Conservation (phyloP, 2,113 vertebrate species). For the Rhynchomys soricoides region DNA sequence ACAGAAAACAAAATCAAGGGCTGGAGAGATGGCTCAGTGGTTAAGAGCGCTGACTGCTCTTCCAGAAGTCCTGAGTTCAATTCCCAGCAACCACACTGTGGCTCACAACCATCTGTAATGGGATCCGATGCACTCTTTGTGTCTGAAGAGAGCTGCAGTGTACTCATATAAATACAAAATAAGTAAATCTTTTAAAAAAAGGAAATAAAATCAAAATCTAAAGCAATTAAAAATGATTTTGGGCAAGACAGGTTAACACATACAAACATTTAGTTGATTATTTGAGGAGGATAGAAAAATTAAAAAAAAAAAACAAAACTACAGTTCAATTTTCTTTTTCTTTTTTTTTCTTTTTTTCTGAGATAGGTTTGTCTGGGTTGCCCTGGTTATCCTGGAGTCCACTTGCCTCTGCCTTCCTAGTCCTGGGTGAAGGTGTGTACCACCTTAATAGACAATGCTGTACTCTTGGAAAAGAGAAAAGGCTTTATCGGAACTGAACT, state of each 20-base stretch:
- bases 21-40: no score
- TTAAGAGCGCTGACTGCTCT: no score
- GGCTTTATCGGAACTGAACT: slow-evolving; percentile 27
- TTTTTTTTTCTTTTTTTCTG: neutral
- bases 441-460: neutral
- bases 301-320: neutral
- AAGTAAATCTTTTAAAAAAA: no score
- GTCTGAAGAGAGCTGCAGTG: no score
- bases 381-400: neutral
- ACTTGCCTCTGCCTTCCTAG: neutral
- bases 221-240: neutral
- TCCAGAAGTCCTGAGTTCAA: no score
- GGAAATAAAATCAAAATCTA: neutral
- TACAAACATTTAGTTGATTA: neutral
- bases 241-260: neutral
- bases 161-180: no score
- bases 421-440: neutral
- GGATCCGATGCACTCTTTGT: no score
- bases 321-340: neutral
- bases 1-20: neutral
- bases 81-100: no score
- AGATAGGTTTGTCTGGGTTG: neutral
- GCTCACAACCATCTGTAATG: no score
- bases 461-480: slow-evolving; percentile 30
- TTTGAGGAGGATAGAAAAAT: neutral